Base-by-base conservation (phyloP, 2,113 vertebrate species). In the Piliocolobus tephrosceles region DNA sequence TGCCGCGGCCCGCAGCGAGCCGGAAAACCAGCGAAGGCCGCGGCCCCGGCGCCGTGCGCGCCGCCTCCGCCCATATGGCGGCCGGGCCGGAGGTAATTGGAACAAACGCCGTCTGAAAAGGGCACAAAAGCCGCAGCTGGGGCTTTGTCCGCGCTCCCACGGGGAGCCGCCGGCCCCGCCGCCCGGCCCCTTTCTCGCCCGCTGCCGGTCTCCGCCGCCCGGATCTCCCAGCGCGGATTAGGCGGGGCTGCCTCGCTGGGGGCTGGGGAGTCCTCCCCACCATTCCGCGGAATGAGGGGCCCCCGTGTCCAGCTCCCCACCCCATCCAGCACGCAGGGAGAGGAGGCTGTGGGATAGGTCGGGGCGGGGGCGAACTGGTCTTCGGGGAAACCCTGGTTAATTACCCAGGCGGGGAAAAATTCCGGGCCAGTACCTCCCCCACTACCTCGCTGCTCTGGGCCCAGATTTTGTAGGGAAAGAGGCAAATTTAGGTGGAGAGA, bases 41-140 rank as follows among this genome's bases (percentile, higher is more conserved):
- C 43, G 85, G 95, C 97, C 95, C 92, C 72, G 23, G 96, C 91
- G 96, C 91, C 23, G 22, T 57, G 96, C 79, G 94, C 89, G 87
- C 96, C 97, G 97, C 98, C 97, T 98, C 99, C 97, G 89, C 98
- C 97, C 98, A 98, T 99, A 98, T 99, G 99, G 98, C 98, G 97
- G 95, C 96, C 98, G 98, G 94, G 97, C 98, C 95, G 96, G 98
- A 88, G 98, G 98, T 97, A 98, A 98, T 97, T 96, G 98, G 98
- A 98, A 98, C 98, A 98, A 99, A 98, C 90, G 98, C 96, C 89
- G 98, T 98, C 98, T 98, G 98, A 98, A 99, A 98, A 97, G 95
- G 98, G 97, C 96, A 98, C 98, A 99, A 99, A 98, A 98, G 98
- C 98, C 97, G 98, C 98, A 98, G 98, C 98, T 98, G 98, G 94